phyloP scores from a whole-genome alignment of 2,888 invertebrate species.

The Tetragnatha montana region DNA sequence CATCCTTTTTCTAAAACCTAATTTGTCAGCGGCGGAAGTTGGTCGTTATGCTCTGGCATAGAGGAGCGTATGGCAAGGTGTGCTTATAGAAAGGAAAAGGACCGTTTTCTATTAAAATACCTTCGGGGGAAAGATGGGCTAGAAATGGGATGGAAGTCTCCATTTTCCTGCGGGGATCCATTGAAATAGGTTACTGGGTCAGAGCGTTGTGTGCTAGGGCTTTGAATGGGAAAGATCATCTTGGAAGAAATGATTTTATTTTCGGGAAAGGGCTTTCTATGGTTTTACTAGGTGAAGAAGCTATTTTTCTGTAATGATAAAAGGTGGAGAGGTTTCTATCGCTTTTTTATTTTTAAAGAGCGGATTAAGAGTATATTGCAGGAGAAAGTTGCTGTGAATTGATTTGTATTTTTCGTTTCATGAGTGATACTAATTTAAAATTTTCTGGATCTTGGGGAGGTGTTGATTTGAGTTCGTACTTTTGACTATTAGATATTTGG shows the following conservation, averaged over 20 bases:
- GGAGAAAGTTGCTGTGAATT: too few species aligned
- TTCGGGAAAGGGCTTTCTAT: background rate
- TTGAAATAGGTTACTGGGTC: background rate
- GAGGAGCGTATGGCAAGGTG: background rate
- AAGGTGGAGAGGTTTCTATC: too few species aligned
- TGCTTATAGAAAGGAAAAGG: background rate
- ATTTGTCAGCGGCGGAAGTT: conserved; percentile 21
- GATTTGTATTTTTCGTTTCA: too few species aligned
- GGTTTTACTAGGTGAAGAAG: background rate
- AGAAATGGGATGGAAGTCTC: background rate
- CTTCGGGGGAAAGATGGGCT: background rate
- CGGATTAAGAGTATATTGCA: too few species aligned
- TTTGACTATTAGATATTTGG: too few species aligned
- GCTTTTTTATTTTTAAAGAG: too few species aligned
- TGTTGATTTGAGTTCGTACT: too few species aligned
- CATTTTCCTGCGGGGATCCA: background rate
- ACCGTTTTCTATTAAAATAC: background rate
- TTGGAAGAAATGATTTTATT: background rate
- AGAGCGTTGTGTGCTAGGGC: background rate
- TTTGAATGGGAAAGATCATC: background rate
- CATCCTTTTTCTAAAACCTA: background rate
- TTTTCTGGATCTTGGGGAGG: too few species aligned
- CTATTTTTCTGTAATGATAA: too few species aligned
- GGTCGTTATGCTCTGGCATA: background rate
- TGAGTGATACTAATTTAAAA: too few species aligned